These are phyloP conservation scores for Copidosoma aretas DNA, from an alignment of 2,888 invertebrate genomes.

Conservation along the genomic window DNA sequence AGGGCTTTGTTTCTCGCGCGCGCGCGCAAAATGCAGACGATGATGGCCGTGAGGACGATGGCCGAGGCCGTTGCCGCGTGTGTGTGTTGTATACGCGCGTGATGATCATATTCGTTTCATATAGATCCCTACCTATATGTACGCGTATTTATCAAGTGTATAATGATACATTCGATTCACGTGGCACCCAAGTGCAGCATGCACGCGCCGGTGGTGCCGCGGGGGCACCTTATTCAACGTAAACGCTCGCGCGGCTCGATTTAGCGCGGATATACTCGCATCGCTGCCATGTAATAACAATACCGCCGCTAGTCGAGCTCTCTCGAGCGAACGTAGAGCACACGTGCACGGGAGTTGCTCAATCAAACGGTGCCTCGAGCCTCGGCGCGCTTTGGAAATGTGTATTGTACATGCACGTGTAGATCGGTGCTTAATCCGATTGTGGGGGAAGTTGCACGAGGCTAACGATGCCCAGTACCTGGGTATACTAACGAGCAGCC, in stretches of 20 bases:
- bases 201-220: neutral
- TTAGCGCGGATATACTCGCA: neutral
- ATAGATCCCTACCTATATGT: no score
- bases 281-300: neutral
- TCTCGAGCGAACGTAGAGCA: neutral
- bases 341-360: neutral
- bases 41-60: neutral
- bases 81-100: neutral
- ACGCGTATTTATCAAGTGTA: no score
- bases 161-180: conserved; percentile 9
- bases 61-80: neutral
- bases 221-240: neutral
- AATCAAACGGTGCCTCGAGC: neutral
- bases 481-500: neutral
- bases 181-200: neutral
- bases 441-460: no score
- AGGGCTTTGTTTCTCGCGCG: neutral
- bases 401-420: neutral
- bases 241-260: neutral
- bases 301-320: neutral
- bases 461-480: neutral
- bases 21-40: neutral
- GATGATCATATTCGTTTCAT: no score
- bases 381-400: neutral
- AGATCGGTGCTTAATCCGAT: neutral